Evolutionary conservation across 2,113 vertebrate species (phyloP).

Genomic region (Agapornis roseicollis): DNA sequence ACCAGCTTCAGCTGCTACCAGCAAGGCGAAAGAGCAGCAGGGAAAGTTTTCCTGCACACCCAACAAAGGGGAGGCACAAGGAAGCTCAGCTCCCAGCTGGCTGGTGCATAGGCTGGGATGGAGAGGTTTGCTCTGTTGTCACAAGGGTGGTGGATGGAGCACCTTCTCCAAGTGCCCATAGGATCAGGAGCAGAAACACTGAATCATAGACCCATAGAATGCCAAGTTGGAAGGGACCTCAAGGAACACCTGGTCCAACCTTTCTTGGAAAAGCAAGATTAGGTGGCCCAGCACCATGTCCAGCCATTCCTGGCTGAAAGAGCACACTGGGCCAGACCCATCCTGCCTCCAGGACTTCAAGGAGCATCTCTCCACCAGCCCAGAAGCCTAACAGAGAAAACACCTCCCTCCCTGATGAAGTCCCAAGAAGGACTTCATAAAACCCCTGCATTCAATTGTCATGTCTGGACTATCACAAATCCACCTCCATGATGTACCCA

Average conservation of each 20-base stretch:
- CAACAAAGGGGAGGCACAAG: neutral
- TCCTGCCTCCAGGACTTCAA: neutral
- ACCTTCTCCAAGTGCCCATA: neutral
- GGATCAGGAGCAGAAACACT: neutral
- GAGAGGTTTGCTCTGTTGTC: accelerated
- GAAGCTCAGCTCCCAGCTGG: neutral
- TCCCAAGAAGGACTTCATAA: neutral
- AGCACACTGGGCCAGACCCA: neutral
- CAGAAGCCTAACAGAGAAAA: neutral
- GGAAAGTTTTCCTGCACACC: neutral
- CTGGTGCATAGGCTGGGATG: neutral
- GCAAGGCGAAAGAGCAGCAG: neutral
- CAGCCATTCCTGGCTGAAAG: neutral
- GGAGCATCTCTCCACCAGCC: neutral
- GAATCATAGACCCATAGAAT: neutral
- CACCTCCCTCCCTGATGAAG: accelerated
- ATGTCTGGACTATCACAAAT: neutral
- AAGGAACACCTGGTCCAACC: neutral
- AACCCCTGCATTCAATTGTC: neutral
- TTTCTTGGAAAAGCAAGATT: neutral
- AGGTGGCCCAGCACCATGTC: neutral
- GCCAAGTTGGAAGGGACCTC: neutral
- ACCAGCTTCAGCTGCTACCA: neutral
- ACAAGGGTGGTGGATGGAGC: neutral
- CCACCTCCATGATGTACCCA: accelerated